Evolutionary conservation across 1,140 invertebrate genomes (phyloP), one percentile per base, ranked within the genome.

Genomic region (Anastrepha ludens): DNA sequence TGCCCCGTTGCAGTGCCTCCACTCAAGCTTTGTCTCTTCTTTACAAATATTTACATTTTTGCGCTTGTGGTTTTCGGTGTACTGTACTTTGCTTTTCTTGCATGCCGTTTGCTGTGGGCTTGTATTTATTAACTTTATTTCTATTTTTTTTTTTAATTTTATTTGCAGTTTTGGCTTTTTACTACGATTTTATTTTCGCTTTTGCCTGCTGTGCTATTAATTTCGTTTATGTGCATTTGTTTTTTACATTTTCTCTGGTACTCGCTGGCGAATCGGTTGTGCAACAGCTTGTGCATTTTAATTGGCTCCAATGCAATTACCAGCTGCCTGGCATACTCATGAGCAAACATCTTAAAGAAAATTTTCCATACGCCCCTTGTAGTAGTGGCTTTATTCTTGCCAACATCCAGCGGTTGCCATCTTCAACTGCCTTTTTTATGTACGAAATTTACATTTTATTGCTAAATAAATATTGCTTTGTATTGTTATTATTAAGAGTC

Each of bases 391-490:
- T 39, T 13, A 67, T 67, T 39, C 3, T 67, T 4, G 11, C 20
- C 65, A 67, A 0, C 65, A 67, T 39, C 39, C 65, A 41, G 65
- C 3, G 7, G 6, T 29, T 3, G 20, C 15, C 39, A 41, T 11
- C 67, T 74, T 74, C 39, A 74, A 15, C 6, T 74, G 67, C 44
- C 67, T 7, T 47, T 74, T 74, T 17, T 11, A 70, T 44, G 65
- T 41, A 70, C 29, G 65, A 70, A 70, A 70, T 70, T 70, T 47
- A 17, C 41, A 70, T 70, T 44, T 70, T 70, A 70, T 70, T 70
- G 65, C 65, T 41, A 47, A 70, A 70, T 70, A 70, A 70, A 70
- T 70, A 70, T 70, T 70, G 65, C 65, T 41, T 70, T 70, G 65
- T 70, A 41, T 70, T 70, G 29, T 70, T 70, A 70, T 70, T 70